Conservation (phyloP, 1,140 invertebrate genomes). For the Apis mellifera region Amel_HAv3.1 CM009945.2:4494501-4495000, state of each 20-base stretch:
- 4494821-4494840: neutral
- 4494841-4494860: too few relatives aligned
- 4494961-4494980: neutral
- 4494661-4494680: neutral
- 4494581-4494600: neutral
- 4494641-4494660: conserved; percentile 31
- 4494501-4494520: neutral
- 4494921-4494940: neutral
- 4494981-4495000: neutral
- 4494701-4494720: too few relatives aligned
- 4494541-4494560: neutral
- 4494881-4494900: too few relatives aligned
- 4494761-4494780: neutral
- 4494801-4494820: neutral
- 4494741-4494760: neutral
- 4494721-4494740: too few relatives aligned
- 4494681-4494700: neutral
- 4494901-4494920: too few relatives aligned
- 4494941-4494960: neutral
- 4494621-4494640: neutral
- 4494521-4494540: neutral
- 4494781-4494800: neutral
- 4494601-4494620: neutral
- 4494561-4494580: neutral
- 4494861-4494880: too few relatives aligned